Percentiles rank a stretch among this genome's conserved stretches.
Evolutionary conservation across 2,888 invertebrate genomes (phyloP).

Genomic region (Apodemia hepburni): DNA sequence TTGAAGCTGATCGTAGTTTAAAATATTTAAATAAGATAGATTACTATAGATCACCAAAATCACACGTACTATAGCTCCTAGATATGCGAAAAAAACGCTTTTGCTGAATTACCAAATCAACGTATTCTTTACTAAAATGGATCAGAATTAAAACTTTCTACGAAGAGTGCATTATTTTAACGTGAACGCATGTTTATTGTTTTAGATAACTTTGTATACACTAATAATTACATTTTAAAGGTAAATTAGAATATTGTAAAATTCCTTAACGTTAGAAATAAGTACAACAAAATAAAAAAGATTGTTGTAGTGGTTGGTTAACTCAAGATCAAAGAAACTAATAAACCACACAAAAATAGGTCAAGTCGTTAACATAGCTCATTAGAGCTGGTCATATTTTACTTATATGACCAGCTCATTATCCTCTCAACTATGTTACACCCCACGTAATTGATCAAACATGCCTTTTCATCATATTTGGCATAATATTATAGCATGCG

Average conservation of each 20-base stretch:
- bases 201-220: no score
- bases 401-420: background rate
- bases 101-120: no score
- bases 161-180: background rate
- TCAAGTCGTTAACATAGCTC: slow-evolving; percentile 5
- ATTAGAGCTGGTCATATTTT: background rate
- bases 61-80: no score
- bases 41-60: no score
- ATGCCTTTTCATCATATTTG: background rate
- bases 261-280: background rate
- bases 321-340: slow-evolving; percentile 8
- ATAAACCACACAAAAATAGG: slow-evolving; percentile 1
- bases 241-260: no score
- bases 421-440: no score
- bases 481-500: no score
- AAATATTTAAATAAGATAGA: no score
- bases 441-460: background rate
- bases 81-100: no score
- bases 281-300: background rate
- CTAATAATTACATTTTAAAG: background rate
- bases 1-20: no score
- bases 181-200: background rate
- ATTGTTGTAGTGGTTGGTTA: background rate
- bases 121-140: background rate
- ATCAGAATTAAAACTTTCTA: background rate